Evolutionary conservation across 2,113 vertebrate species (phyloP).

Genomic region (Apaloderma vittatum): DNA sequence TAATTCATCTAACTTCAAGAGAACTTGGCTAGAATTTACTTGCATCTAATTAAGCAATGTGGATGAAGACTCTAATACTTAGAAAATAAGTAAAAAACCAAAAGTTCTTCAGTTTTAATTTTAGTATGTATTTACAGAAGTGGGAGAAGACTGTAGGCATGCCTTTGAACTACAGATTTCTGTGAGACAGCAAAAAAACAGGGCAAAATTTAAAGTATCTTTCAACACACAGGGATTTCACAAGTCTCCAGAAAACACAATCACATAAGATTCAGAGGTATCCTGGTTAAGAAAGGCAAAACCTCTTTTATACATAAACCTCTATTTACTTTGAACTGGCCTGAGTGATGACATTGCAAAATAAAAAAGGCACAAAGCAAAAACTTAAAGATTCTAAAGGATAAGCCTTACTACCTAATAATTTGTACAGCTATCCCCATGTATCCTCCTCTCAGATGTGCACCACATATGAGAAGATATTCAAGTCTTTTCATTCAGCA

Average conservation of each 20-base stretch:
- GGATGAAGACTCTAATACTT: not conserved
- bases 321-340: not conserved
- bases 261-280: not conserved
- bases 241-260: not conserved
- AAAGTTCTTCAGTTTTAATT: not conserved
- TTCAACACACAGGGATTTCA: not conserved
- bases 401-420: not conserved
- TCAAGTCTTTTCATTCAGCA: not conserved
- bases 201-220: not conserved
- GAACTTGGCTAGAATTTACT: not conserved
- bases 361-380: constrained; percentile 35
- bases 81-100: not conserved
- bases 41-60: not conserved
- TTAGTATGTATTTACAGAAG: not conserved
- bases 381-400: not conserved
- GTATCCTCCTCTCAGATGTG: not conserved
- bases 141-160: not conserved
- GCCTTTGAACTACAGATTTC: not conserved
- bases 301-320: not conserved
- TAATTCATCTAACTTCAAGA: not conserved
- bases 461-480: not conserved
- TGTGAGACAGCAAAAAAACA: not conserved
- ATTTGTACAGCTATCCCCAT: not conserved
- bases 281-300: not conserved
- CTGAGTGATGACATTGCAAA: not conserved